phyloP scores from a whole-genome alignment of 2,888 invertebrate species.

The Drosophila suboccidentalis region DNA sequence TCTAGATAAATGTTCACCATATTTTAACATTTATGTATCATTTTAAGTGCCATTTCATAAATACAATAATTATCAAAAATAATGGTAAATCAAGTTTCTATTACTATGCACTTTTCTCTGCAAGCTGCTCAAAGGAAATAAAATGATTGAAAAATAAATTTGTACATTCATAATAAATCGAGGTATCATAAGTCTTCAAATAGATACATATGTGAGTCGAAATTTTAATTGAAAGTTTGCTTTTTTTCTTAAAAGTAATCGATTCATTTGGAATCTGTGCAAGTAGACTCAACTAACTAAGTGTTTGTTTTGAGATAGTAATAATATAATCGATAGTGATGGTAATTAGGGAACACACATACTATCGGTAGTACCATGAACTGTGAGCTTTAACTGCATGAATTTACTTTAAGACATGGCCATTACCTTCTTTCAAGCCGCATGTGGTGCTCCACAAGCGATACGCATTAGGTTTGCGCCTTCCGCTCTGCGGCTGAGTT shows the following conservation, averaged over 20 bases:
- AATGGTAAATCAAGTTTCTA: not conserved
- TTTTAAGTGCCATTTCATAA: not conserved
- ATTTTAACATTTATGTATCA: not conserved
- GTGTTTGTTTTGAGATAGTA: not conserved
- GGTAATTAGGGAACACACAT: not conserved
- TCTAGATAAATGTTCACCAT: not conserved
- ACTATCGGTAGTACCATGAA: not conserved
- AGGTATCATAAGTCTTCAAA: no score
- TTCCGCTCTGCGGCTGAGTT: conserved; percentile 27
- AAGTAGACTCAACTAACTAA: not conserved
- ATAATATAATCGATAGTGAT: not conserved
- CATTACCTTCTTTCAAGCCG: conserved; percentile 47
- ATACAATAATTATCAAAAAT: not conserved
- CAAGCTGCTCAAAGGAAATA: no score
- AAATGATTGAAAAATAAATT: no score
- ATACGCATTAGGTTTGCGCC: conserved; percentile 58
- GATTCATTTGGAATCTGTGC: not conserved
- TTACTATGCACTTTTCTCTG: not conserved
- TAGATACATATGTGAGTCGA: no score
- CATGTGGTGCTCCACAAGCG: conserved; percentile 60
- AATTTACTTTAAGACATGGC: conserved; percentile 29
- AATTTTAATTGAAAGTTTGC: not conserved
- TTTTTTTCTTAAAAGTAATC: not conserved
- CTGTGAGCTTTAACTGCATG: not conserved
- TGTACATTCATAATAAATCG: no score